phyloP scores from a whole-genome alignment of 2,797 vertebrate species.

The Lacerta agilis region DNA sequence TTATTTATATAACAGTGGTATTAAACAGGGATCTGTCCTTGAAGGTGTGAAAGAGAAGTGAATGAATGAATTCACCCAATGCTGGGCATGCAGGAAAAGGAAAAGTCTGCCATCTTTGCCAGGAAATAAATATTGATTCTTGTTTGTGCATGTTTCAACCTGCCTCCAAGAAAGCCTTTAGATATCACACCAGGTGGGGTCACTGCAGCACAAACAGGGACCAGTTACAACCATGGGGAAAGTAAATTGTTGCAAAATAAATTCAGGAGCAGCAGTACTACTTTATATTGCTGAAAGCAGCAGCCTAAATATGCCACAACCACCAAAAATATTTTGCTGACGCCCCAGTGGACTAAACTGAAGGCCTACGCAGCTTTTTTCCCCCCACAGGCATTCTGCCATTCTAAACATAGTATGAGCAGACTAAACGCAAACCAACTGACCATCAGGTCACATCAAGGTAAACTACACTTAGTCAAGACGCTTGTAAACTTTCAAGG shows the following conservation, averaged over 20 bases:
- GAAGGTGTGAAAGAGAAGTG: neutral
- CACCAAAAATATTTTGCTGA: neutral
- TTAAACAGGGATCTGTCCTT: no score
- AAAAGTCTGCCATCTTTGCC: neutral
- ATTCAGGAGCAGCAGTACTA: neutral
- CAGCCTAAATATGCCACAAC: neutral
- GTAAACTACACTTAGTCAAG: neutral
- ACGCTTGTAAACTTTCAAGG: neutral
- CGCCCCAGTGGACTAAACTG: neutral
- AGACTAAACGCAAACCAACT: neutral
- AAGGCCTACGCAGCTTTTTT: neutral
- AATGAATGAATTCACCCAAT: no score
- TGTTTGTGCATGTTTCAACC: neutral
- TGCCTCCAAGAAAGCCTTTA: neutral
- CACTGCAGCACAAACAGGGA: neutral
- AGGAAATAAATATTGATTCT: neutral
- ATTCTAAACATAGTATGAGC: neutral
- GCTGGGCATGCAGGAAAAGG: neutral
- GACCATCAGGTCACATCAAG: neutral
- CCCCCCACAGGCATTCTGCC: neutral
- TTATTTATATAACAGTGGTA: neutral
- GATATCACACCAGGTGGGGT: neutral
- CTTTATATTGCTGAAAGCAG: neutral
- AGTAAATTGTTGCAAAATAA: neutral
- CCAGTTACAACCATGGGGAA: no score